phyloP scores from a whole-genome alignment of 2,113 vertebrate species.

The Halichoerus grypus region DNA sequence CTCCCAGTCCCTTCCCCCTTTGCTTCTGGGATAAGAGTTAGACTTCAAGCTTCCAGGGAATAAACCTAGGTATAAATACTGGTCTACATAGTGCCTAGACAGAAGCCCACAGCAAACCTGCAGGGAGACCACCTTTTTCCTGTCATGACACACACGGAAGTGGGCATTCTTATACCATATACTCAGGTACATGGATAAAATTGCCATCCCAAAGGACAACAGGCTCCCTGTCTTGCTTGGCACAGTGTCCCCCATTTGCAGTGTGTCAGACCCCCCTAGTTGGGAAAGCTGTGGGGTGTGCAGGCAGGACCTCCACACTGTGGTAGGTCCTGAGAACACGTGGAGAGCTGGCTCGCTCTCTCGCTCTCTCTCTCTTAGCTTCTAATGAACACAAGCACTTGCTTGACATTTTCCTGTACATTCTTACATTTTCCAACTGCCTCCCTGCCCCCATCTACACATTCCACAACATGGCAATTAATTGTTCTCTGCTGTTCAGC shows the following conservation, averaged over 20 bases:
- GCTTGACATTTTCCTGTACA: constrained; percentile 56
- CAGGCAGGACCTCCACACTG: not conserved
- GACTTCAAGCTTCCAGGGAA: not conserved
- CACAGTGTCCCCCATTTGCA: not conserved
- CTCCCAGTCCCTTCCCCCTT: not conserved
- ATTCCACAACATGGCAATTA: constrained; percentile 68
- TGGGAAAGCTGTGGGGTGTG: not conserved
- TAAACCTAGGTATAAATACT: not conserved
- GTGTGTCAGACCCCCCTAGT: not conserved
- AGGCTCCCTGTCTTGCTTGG: not conserved
- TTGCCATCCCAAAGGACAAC: not conserved
- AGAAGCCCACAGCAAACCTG: not conserved
- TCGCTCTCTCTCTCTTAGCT: not conserved
- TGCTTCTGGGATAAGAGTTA: not conserved
- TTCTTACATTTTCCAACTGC: constrained; percentile 43
- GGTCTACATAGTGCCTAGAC: not conserved
- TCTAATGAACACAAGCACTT: constrained; percentile 32
- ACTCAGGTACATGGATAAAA: not conserved
- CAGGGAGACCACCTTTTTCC: not conserved
- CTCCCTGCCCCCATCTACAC: constrained; percentile 54
- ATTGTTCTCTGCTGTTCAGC: constrained; percentile 65
- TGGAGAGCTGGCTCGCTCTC: not conserved
- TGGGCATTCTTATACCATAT: not conserved
- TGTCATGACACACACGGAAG: not conserved
- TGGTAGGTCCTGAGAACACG: constrained; percentile 26